Evolutionary conservation across 2,113 vertebrate genomes (phyloP).

Genomic region (Etheostoma spectabile): DNA sequence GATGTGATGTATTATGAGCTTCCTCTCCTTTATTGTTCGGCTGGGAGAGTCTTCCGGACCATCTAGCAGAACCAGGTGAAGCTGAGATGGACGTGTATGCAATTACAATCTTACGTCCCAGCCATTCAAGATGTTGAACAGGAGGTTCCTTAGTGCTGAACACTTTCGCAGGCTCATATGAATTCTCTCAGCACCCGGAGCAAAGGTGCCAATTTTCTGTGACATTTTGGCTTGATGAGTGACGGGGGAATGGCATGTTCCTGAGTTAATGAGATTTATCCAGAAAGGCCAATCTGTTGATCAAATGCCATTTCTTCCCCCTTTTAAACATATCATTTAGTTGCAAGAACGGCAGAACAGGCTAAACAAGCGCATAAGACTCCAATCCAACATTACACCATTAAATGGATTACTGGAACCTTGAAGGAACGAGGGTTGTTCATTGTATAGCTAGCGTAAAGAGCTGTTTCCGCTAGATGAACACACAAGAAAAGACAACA

Average conservation of each 20-base stretch:
- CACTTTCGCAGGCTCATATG: constrained; percentile 37
- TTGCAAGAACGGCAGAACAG: constrained; percentile 48
- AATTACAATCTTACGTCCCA: not conserved
- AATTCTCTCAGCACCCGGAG: constrained; percentile 50
- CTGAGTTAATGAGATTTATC: constrained; percentile 78
- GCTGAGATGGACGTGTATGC: not conserved
- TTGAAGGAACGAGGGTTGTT: not conserved
- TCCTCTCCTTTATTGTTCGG: not conserved
- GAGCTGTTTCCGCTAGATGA: constrained; percentile 1
- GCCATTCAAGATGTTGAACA: not conserved
- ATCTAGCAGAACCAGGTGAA: not conserved
- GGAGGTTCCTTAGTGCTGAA: constrained; percentile 9
- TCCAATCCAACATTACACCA: constrained; percentile 29
- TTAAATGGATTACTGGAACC: constrained; percentile 23
- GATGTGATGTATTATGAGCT: not conserved
- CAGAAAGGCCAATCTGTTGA: constrained; percentile 78
- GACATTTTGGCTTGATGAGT: constrained; percentile 76
- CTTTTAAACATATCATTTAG: constrained; percentile 72
- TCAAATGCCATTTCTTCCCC: constrained; percentile 69
- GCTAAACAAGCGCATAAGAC: constrained; percentile 53
- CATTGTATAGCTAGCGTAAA: constrained; percentile 1
- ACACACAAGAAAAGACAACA: constrained; percentile 12
- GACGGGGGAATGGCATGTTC: constrained; percentile 63
- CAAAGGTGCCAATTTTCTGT: constrained; percentile 63
- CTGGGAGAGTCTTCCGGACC: not conserved